Percentiles rank a stretch among this genome's conserved stretches.
Conservation (phyloP, 2,888 invertebrate species). For the Cheiracanthium punctorium region DNA sequence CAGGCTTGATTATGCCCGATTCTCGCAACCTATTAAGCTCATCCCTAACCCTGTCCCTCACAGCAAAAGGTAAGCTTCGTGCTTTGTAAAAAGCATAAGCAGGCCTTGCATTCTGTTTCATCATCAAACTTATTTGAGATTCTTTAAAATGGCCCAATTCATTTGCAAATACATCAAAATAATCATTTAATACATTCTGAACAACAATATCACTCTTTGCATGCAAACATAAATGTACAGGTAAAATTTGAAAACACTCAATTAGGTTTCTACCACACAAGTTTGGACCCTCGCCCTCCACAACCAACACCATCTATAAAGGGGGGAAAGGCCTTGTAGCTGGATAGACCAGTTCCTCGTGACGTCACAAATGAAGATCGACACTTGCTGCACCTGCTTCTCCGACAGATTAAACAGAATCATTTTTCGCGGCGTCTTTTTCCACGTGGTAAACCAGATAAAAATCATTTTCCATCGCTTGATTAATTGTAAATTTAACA, state of each 20-base stretch:
- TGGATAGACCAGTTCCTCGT: too few species aligned
- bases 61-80: slow-evolving; percentile 6
- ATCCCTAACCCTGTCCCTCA: neutral
- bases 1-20: slow-evolving; percentile 17
- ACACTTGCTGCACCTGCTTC: too few species aligned
- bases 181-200: neutral
- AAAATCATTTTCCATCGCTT: too few species aligned
- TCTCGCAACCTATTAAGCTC: neutral
- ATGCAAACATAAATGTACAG: neutral
- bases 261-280: neutral
- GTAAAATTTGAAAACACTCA: neutral
- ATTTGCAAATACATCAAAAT: neutral
- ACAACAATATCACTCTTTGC: neutral
- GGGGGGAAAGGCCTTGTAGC: too few species aligned
- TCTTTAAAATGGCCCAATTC: neutral
- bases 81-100: slow-evolving; percentile 24
- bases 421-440: too few species aligned
- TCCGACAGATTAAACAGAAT: too few species aligned
- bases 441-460: too few species aligned
- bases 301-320: too few species aligned
- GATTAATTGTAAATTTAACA: too few species aligned
- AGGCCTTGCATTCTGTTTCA: neutral
- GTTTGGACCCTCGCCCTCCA: slow-evolving; percentile 5
- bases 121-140: neutral
- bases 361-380: too few species aligned